Percentiles rank a stretch among this genome's conserved stretches.
These are phyloP conservation scores for Halictus quadricinctus DNA, from an alignment of 2,888 invertebrate species.

Conservation along the genomic window DNA sequence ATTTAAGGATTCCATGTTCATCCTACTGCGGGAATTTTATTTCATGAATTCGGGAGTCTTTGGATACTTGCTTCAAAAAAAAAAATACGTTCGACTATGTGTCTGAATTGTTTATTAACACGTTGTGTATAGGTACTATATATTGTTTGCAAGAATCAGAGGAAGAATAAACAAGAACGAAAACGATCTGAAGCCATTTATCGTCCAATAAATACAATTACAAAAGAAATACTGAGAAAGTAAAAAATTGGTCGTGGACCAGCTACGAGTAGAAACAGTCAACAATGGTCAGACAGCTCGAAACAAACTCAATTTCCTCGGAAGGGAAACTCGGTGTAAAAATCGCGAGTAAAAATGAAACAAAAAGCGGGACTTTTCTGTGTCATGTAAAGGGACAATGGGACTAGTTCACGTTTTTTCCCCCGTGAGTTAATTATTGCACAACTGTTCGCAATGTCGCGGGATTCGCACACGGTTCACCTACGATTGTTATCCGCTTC, in stretches of 20 bases:
- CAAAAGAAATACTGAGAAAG: background rate
- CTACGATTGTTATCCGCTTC: conserved; percentile 1
- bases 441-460: background rate
- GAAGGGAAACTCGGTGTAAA: background rate
- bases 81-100: too few species aligned
- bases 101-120: too few species aligned
- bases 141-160: too few species aligned
- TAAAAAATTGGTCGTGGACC: background rate
- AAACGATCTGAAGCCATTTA: background rate
- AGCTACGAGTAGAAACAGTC: background rate
- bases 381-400: background rate
- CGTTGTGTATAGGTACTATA: too few species aligned
- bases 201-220: background rate
- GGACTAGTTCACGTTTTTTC: background rate
- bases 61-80: too few species aligned
- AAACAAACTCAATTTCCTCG: background rate
- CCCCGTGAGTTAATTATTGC: background rate
- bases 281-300: background rate
- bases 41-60: too few species aligned
- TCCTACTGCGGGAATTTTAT: background rate
- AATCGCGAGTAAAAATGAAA: background rate
- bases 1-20: background rate
- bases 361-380: background rate
- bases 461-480: conserved; percentile 11
- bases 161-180: background rate